phyloP scores from a whole-genome alignment of 2,888 invertebrate genomes.

The Idaea aversata region DNA sequence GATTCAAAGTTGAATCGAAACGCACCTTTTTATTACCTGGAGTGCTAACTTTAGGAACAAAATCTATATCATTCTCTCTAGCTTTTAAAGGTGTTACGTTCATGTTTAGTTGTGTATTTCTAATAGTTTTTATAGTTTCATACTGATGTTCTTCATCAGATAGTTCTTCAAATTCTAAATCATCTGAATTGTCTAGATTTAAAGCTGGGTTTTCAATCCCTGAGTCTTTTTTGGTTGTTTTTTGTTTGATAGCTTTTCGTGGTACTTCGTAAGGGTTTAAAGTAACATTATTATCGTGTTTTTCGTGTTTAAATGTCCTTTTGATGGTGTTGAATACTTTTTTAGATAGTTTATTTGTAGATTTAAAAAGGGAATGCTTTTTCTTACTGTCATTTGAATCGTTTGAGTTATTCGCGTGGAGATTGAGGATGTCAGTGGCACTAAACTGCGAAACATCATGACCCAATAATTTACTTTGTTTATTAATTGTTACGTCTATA shows the following conservation, averaged over 20 bases:
- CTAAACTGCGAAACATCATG: conserved; percentile 70
- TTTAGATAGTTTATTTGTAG: conserved; percentile 65
- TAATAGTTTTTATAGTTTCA: conserved; percentile 67
- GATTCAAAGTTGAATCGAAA: conserved; percentile 73
- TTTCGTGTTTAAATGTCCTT: conserved; percentile 69
- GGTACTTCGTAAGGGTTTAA: conserved; percentile 75
- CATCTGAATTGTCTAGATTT: conserved; percentile 70
- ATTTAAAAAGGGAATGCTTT: conserved; percentile 62
- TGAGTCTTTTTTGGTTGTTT: conserved; percentile 49
- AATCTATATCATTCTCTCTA: conserved; percentile 47
- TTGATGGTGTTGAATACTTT: conserved; percentile 70
- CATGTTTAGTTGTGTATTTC: conserved; percentile 67
- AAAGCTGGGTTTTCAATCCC: conserved; percentile 72
- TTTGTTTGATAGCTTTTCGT: conserved; percentile 58
- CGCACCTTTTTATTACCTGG: conserved; percentile 67
- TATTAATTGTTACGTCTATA: conserved; percentile 56
- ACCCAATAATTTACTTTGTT: conserved; percentile 74
- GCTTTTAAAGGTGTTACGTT: conserved; percentile 69
- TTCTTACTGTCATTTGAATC: conserved; percentile 65
- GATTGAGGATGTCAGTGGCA: conserved; percentile 66
- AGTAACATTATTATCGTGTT: conserved; percentile 50
- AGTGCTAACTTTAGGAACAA: conserved; percentile 54
- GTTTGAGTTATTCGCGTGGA: conserved; percentile 58
- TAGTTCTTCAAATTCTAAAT: conserved; percentile 66
- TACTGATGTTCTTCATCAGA: conserved; percentile 65